Evolutionary conservation across 1,140 invertebrate species (phyloP).

Genomic region (Cherax quadricarinatus): DNA sequence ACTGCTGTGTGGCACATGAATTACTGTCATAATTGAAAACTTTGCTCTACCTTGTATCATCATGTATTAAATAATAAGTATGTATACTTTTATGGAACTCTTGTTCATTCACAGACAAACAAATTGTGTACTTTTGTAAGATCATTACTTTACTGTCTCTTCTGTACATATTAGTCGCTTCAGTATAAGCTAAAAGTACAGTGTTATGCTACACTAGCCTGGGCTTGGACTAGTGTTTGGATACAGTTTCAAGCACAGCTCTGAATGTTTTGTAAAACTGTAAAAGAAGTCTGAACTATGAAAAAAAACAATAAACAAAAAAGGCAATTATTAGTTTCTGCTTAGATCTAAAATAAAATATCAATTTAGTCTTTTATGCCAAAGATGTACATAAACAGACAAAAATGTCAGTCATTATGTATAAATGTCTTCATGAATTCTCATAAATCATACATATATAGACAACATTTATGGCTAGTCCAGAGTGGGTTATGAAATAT

Average conservation of each 20-base stretch:
- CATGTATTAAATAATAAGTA: background rate
- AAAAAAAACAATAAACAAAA: too few relatives aligned
- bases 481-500: background rate
- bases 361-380: background rate
- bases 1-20: too few relatives aligned
- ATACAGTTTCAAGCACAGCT: too few relatives aligned
- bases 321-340: too few relatives aligned
- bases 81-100: background rate
- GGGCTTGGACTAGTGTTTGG: too few relatives aligned
- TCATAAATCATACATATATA: background rate
- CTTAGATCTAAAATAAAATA: background rate
- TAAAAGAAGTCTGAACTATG: too few relatives aligned
- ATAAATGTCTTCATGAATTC: constrained; percentile 12
- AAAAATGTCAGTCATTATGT: background rate
- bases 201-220: too few relatives aligned
- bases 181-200: too few relatives aligned
- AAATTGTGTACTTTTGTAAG: background rate
- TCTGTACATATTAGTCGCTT: too few relatives aligned
- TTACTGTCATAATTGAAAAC: too few relatives aligned
- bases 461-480: background rate
- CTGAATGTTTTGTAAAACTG: too few relatives aligned
- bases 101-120: background rate
- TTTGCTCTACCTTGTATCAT: background rate
- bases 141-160: background rate
- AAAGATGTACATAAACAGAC: background rate